Conservation (phyloP, 2,888 invertebrate species). For the Peribatodes rhomboidaria region DNA sequence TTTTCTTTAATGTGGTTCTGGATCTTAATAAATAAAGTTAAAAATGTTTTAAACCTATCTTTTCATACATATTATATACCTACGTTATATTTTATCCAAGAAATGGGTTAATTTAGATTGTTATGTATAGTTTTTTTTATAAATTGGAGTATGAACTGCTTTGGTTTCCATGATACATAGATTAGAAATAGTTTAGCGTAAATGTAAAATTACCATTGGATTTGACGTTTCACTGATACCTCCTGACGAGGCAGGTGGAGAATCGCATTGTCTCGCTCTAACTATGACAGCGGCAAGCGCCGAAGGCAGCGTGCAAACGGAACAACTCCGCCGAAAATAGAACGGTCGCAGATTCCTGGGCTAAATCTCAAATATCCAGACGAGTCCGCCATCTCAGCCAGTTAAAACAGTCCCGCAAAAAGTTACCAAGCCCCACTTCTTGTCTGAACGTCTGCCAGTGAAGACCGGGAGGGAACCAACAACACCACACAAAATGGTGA, state of each 20-base stretch:
- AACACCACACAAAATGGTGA: constrained; percentile 90
- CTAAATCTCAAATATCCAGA: constrained; percentile 88
- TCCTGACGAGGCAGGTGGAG: constrained; percentile 57
- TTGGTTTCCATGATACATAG: constrained; percentile 68
- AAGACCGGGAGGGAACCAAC: constrained; percentile 89
- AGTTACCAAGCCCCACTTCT: constrained; percentile 91
- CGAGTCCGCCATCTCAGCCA: constrained; percentile 90
- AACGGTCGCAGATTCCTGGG: constrained; percentile 86
- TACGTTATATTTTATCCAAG: constrained; percentile 19
- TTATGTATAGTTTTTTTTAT: constrained; percentile 21
- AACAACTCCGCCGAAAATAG: constrained; percentile 83
- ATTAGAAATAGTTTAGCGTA: constrained; percentile 84
- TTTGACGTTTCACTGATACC: constrained; percentile 69
- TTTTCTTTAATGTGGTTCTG: not conserved
- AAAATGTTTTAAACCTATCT: constrained; percentile 11
- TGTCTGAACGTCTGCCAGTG: constrained; percentile 91
- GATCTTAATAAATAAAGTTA: constrained; percentile 16
- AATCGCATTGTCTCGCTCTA: constrained; percentile 70
- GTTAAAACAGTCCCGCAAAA: constrained; percentile 91
- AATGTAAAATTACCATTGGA: constrained; percentile 81
- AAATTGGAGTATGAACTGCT: constrained; percentile 53
- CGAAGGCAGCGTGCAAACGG: constrained; percentile 69
- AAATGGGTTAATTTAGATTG: not conserved
- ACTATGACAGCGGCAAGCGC: constrained; percentile 55
- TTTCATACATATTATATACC: too few relatives aligned